Conservation (phyloP, 1,140 invertebrate species). For the Catajapyx aquilonaris region DNA sequence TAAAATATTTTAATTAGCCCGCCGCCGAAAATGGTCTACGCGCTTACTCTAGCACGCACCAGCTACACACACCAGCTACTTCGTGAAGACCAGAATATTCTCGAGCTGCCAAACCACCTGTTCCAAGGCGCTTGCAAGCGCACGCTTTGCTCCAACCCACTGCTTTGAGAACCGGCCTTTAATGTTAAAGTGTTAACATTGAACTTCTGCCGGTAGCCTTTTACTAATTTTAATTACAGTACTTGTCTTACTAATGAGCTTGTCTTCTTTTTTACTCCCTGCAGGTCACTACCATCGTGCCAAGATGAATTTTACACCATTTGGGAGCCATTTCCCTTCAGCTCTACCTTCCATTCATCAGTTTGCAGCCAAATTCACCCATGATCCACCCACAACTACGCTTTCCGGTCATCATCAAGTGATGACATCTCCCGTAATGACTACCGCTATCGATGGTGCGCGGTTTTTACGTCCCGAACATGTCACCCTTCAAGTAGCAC, state of each 20-base stretch:
- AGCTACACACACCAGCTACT: too few species aligned
- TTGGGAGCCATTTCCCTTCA: slow-evolving; percentile 1
- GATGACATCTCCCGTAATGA: too few species aligned
- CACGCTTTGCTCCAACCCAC: too few species aligned
- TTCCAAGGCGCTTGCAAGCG: too few species aligned
- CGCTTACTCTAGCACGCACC: too few species aligned
- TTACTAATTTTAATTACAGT: not conserved
- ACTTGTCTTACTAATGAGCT: not conserved
- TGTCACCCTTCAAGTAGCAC: not conserved
- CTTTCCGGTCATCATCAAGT: too few species aligned
- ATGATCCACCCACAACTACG: too few species aligned
- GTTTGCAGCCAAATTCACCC: slow-evolving; percentile 29
- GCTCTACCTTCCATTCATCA: slow-evolving; percentile 3
- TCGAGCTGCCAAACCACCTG: too few species aligned
- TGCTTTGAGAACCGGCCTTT: too few species aligned
- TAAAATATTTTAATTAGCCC: too few species aligned
- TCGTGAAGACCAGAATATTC: too few species aligned
- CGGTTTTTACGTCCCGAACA: slow-evolving; percentile 2
- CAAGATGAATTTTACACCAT: slow-evolving; percentile 3
- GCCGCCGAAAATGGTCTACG: too few species aligned
- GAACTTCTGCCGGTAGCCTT: not conserved
- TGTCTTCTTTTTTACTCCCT: not conserved
- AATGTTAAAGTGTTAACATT: not conserved
- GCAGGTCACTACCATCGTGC: not conserved
- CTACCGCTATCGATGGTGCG: slow-evolving; percentile 18